phyloP scores from a whole-genome alignment of 2,113 vertebrate species.

The Oreochromis spilurus region DNA sequence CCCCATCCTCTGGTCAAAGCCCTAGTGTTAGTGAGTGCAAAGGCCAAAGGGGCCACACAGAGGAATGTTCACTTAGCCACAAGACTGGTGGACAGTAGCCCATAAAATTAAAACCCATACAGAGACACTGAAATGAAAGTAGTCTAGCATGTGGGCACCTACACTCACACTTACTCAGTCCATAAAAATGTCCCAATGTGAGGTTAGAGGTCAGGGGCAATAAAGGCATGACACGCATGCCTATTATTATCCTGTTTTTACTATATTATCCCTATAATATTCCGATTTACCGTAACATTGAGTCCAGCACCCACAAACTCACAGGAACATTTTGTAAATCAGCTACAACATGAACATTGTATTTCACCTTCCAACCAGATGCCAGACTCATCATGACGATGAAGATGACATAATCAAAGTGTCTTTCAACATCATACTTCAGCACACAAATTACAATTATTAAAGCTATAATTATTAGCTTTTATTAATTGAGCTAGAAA shows the following conservation, averaged over 20 bases:
- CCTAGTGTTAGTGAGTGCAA: conserved; percentile 46
- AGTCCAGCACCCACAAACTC: not conserved
- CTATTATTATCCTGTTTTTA: not conserved
- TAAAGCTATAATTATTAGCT: not conserved
- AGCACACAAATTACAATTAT: not conserved
- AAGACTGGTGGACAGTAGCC: not conserved
- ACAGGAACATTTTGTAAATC: not conserved
- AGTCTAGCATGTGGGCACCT: not conserved
- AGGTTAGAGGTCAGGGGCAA: not conserved
- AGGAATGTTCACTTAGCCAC: conserved; percentile 51
- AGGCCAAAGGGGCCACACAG: conserved; percentile 25
- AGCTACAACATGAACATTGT: not conserved
- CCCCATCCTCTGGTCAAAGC: conserved; percentile 9
- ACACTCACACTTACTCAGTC: not conserved
- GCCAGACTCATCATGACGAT: not conserved
- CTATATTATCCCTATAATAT: not conserved
- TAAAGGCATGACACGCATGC: not conserved
- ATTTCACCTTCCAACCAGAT: not conserved
- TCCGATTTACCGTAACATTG: not conserved
- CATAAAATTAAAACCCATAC: not conserved
- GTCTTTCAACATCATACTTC: not conserved
- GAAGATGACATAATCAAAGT: not conserved
- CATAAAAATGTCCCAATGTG: not conserved
- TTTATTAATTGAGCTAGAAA: too few relatives aligned
- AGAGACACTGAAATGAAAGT: not conserved